Base-by-base conservation (phyloP, 2,797 vertebrate species). In the Lithobates sylvaticus region DNA sequence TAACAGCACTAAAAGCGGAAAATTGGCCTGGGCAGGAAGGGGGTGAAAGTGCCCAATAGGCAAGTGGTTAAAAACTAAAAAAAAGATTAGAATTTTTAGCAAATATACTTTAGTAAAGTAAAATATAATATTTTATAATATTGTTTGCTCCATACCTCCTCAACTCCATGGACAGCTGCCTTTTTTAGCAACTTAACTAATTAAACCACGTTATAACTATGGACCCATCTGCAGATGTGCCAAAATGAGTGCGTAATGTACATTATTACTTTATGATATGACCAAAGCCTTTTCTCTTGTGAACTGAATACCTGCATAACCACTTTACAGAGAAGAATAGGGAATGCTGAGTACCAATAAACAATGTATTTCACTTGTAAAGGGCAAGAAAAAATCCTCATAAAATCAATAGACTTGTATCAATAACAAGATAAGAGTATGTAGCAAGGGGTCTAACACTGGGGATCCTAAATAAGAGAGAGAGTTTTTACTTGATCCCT, bases 341-440 rank as follows among this genome's bases (percentile, higher is more conserved):
- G 44, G 54, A 42, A 39, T 61, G 34, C 5, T 65, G 34, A 16
- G 70, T 27, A 74, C 47, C 50, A 64, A 74, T 82, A 74, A 73
- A 64, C 72, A 70, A 74, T 61, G 47, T 50, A 54, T 26, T 36
- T 81, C 50, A 58, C 47, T 36, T 27, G 26, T 36, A 50, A n/a
- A 58, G 21, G 26, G 8, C 47, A 72, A 50, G 18, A 73, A 65
- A 26, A 72, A 82, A 73, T 64, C n/a, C 10, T 26, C 27, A 71
- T 8, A 64, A 73, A 82, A 82, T 82, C 80, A 74, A 82, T 65
- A 42, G 26, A 10, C 73, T 32, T 75, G 71, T 83, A 75, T 75
- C 72, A 75, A 83, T 83, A 76, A 68, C 61, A 67, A 76, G 80
- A 50, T 67, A 76, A 76, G 81, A 47, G 72, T 67, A n/a, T n/a